Evolutionary conservation across 2,113 vertebrate genomes (phyloP).

Genomic region (Emydocephalus ijimae): DNA sequence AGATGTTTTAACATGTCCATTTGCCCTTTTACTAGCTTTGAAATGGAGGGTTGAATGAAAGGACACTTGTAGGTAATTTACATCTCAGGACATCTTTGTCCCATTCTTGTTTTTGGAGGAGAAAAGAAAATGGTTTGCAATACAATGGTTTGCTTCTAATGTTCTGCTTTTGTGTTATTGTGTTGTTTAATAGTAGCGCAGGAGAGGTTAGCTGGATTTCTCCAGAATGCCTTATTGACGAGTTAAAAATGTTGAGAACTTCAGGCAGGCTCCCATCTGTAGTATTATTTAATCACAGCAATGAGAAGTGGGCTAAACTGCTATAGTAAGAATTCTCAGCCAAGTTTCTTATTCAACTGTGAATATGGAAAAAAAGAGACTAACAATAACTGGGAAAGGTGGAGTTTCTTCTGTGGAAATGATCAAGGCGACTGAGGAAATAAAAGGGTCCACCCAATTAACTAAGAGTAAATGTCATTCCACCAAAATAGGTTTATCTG

Average conservation of each 20-base stretch:
- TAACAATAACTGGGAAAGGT: conserved; percentile 52
- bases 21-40: not conserved
- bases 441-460: not conserved
- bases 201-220: not conserved
- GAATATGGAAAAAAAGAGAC: conserved; percentile 14
- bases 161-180: not conserved
- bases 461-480: not conserved
- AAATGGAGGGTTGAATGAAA: not conserved
- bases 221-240: no score
- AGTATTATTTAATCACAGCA: not conserved
- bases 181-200: not conserved
- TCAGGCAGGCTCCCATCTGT: no score
- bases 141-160: not conserved
- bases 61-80: not conserved
- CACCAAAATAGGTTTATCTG: not conserved
- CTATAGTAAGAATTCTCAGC: not conserved
- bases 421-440: conserved; percentile 9
- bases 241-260: not conserved
- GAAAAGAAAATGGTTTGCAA: not conserved
- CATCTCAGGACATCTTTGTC: not conserved
- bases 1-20: not conserved
- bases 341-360: not conserved
- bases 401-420: conserved; percentile 48
- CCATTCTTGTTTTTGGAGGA: no score
- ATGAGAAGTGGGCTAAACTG: not conserved